Evolutionary conservation across 1,140 invertebrate species (phyloP).

Genomic region (Drosophila obscura): DNA sequence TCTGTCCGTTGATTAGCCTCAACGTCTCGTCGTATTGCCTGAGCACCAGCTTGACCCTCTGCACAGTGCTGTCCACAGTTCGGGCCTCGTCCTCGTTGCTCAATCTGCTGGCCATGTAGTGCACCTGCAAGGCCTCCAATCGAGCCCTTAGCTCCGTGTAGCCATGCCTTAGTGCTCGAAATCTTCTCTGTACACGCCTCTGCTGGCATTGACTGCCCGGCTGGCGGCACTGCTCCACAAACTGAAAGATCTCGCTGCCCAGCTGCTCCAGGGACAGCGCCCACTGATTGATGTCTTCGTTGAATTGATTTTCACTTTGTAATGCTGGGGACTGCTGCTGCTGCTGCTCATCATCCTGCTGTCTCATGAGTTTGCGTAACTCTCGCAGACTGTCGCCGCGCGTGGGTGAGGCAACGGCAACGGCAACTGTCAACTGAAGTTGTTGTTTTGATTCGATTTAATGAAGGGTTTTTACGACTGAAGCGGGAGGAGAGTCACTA

Average conservation of each 20-base stretch:
- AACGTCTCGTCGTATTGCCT: slow-evolving; percentile 42
- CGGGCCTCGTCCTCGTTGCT: slow-evolving; percentile 11
- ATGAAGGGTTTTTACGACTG: neutral
- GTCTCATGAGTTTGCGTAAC: slow-evolving; percentile 38
- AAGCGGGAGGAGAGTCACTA: slow-evolving; percentile 3
- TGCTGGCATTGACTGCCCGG: slow-evolving; percentile 26
- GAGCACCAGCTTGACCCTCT: slow-evolving; percentile 14
- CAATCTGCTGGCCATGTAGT: slow-evolving; percentile 20
- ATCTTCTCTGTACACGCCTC: slow-evolving; percentile 33
- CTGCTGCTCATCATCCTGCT: slow-evolving; percentile 19
- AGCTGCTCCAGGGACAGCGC: slow-evolving; percentile 16
- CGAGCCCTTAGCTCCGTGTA: slow-evolving; percentile 34
- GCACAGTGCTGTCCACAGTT: slow-evolving; percentile 27
- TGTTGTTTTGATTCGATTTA: neutral
- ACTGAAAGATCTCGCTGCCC: slow-evolving; percentile 17
- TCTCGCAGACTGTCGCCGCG: slow-evolving; percentile 36
- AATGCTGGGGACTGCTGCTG: neutral
- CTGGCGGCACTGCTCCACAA: slow-evolving; percentile 48
- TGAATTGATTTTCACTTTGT: slow-evolving; percentile 12
- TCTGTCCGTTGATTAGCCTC: slow-evolving; percentile 15
- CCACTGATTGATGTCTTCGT: slow-evolving; percentile 43
- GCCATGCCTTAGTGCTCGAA: slow-evolving; percentile 26
- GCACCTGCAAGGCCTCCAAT: slow-evolving; percentile 42
- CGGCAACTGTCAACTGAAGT: slow-evolving; percentile 9
- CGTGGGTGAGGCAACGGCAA: neutral